Evolutionary conservation across 2,888 invertebrate species (phyloP).

Genomic region (Amphipoea lucens): DNA sequence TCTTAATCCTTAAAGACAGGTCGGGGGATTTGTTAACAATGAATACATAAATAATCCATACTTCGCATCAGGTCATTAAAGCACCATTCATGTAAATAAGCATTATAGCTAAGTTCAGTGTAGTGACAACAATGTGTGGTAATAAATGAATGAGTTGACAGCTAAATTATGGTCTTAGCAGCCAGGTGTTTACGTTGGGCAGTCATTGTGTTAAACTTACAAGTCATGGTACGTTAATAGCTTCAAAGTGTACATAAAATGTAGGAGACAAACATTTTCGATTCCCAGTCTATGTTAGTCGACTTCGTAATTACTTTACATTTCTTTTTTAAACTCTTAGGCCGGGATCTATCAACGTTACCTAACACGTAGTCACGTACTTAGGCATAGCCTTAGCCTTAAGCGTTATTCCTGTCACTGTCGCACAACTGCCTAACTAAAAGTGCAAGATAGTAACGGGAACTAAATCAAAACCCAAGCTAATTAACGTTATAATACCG

Average conservation of each 20-base stretch:
- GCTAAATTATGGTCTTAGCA: slow-evolving; percentile 45
- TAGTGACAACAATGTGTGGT: slow-evolving; percentile 47
- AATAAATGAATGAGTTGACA: slow-evolving; percentile 50
- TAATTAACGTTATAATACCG: too few relatives aligned
- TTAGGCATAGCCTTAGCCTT: too few relatives aligned
- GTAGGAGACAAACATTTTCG: not conserved
- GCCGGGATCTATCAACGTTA: not conserved
- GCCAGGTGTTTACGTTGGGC: slow-evolving; percentile 28
- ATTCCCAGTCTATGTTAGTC: not conserved
- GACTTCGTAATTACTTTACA: not conserved
- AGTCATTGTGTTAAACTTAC: slow-evolving; percentile 25
- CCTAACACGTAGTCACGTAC: not conserved
- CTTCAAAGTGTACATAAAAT: slow-evolving; percentile 9
- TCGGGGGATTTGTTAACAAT: slow-evolving; percentile 21
- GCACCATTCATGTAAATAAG: slow-evolving; percentile 42
- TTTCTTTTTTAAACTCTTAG: not conserved
- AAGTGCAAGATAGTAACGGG: not conserved
- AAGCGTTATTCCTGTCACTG: not conserved
- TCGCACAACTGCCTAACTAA: not conserved
- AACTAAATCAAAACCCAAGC: too few relatives aligned
- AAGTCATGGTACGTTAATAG: slow-evolving; percentile 34
- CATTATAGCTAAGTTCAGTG: slow-evolving; percentile 22
- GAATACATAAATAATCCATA: slow-evolving; percentile 36
- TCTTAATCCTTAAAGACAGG: not conserved
- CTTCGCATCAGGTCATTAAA: slow-evolving; percentile 26